These are phyloP conservation scores for Pachyuromys duprasi DNA, from an alignment of 2,797 vertebrate genomes.

Conservation along the genomic window DNA sequence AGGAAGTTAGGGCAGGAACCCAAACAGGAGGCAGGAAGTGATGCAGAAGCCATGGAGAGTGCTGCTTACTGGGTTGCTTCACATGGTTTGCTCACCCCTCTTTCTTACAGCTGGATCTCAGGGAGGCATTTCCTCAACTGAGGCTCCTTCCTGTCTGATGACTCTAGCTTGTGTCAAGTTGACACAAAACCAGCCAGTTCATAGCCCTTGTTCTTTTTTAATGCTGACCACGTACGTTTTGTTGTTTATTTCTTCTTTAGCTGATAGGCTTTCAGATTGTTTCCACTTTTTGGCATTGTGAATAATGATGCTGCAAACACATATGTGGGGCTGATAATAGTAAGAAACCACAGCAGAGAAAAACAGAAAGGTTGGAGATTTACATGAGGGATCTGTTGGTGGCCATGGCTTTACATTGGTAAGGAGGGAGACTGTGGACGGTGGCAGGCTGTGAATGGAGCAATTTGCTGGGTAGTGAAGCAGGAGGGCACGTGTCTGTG, in stretches of 20 bases:
- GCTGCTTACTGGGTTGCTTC: background rate
- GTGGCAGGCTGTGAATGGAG: background rate
- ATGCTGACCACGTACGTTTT: background rate
- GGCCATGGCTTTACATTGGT: background rate
- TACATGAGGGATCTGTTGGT: background rate
- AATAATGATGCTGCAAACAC: background rate
- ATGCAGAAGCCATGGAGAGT: background rate
- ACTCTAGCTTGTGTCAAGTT: background rate
- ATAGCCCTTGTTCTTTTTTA: background rate
- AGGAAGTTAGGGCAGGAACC: background rate
- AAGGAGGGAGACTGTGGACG: background rate
- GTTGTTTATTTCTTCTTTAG: background rate
- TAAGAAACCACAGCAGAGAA: constrained; percentile 25
- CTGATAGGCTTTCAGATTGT: background rate
- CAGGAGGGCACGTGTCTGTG: background rate
- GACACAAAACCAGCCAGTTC: background rate
- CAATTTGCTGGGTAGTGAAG: background rate
- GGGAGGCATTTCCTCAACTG: background rate
- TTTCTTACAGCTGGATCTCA: background rate
- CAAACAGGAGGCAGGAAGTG: background rate
- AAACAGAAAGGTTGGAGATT: background rate
- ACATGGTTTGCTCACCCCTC: background rate
- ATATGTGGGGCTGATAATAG: background rate
- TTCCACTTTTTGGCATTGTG: background rate
- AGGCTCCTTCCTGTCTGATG: background rate